Evolutionary conservation across 2,888 invertebrate species (phyloP), one percentile per base, ranked within the genome.

Genomic region (Marasmarcha lunaedactyla): DNA sequence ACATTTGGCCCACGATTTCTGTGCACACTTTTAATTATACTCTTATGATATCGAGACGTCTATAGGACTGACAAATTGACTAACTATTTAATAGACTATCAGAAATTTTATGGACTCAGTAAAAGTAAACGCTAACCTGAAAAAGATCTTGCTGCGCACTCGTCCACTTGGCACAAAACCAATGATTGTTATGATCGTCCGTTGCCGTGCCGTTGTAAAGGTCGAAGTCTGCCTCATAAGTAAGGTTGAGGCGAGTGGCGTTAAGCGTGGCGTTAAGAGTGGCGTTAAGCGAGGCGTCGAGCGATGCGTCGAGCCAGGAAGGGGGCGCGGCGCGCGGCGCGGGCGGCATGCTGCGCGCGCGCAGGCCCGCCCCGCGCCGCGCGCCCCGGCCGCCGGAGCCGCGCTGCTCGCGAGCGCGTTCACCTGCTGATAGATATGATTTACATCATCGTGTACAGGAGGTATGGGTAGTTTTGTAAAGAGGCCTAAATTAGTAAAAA

Each of bases 101-200:
- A n/a, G n/a, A n/a, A n/a, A n/a, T n/a, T n/a, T n/a, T n/a, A n/a
- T n/a, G n/a, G n/a, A n/a, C n/a, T n/a, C n/a, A n/a, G n/a, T 20
- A 20, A 20, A 20, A 20, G 7, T 5, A 5, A 37, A 12, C 7
- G 40, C n/a, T n/a, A 48, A 78, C 79, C 71, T 92, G 92, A 71
- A 92, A 93, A 41, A 93, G 86, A 57, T 88, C 90, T 64, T 93
- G 92, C 64, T 93, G 93, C 34, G 92, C 91, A 39, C 88, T 89
- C 50, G 89, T 89, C 93, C 92, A 93, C 63, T 92, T 90, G 46
- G 89, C 89, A 67, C 92, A 92, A 57, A 85, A 85, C 70, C 84
- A 83, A 55, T 79, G 74, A 50, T 72, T 68, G 51, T 81, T 61
- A 46, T 68, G 78, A 38, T 78, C 77, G 45, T 77, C 78, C n/a